These are phyloP conservation scores for Cyaniris semiargus DNA, from an alignment of 2,888 invertebrate species.

Conservation along the genomic window DNA sequence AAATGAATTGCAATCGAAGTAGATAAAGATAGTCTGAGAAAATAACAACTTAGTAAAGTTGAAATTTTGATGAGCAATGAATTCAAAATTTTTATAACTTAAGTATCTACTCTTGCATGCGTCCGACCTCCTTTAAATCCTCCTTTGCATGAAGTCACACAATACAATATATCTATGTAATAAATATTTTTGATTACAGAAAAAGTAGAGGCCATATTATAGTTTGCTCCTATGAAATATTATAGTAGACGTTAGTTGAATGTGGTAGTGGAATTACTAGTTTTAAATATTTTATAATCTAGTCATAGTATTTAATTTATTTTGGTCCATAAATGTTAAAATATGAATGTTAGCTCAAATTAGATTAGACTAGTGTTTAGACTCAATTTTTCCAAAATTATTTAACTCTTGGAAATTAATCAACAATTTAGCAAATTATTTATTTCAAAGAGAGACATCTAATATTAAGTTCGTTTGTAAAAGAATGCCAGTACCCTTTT, in stretches of 20 bases:
- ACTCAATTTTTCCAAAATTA: not conserved
- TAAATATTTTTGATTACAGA: conserved; percentile 25
- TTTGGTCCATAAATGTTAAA: not conserved
- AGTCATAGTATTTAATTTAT: not conserved
- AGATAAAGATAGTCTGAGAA: not conserved
- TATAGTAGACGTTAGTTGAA: conserved; percentile 32
- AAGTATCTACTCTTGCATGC: conserved; percentile 7
- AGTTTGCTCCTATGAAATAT: conserved; percentile 22
- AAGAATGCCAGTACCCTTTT: not conserved
- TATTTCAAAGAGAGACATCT: too few species aligned
- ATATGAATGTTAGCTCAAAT: not conserved
- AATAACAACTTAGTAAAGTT: not conserved
- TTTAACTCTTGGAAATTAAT: not conserved
- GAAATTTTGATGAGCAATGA: not conserved
- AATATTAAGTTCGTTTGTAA: too few species aligned
- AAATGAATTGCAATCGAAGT: not conserved
- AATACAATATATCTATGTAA: not conserved
- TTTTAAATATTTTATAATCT: conserved; percentile 28
- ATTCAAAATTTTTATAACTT: conserved; percentile 12
- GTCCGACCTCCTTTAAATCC: not conserved
- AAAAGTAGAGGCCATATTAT: conserved; percentile 14
- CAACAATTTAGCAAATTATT: not conserved
- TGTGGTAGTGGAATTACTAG: conserved; percentile 34
- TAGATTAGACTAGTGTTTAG: not conserved
- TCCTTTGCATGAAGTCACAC: conserved; percentile 8